Evolutionary conservation across 1,140 invertebrate species (phyloP), one percentile per base, ranked within the genome.

Genomic region (Ceratoteleas bidentatus): DNA sequence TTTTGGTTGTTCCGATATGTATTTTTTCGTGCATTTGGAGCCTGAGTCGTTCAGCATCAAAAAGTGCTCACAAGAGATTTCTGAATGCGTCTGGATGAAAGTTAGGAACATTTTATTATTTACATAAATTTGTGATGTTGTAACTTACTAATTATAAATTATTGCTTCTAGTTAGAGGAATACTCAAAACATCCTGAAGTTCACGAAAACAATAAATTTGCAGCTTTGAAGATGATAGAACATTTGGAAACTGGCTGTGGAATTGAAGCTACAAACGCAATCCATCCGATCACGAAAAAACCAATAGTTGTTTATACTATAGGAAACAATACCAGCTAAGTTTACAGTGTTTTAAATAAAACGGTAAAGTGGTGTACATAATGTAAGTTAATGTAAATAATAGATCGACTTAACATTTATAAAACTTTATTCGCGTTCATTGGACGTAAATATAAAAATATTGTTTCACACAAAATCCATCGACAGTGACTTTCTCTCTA

Each of bases 11-110:
- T 81, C 78, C 9, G 78, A 81, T 24, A 53, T 81, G n/a, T 81
- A 75, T 34, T 15, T 81, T 50, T 86, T 97, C 96, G 0, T 97
- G 97, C 88, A 94, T 98, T 54, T 98, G 97, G 94, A 92, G 80
- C 96, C 97, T 0, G 61, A 93, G 0, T 94, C 93, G 34, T 87
- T 92, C 13, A 91, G 94, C 7, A 95, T 97, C 45, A 90, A 89
- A 49, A 93, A 93, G 75, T 96, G 96, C 84, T 90, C 94, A 11
- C 91, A 93, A 78, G 97, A 98, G 92, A 94, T 98, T 13, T 92
- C 91, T 0, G 93, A 94, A 15, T 96, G 95, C 78, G 87, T 93
- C 83, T 98, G 97, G 97, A 97, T 98, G 95, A 92, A 94, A 79
- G 92, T 93, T 85, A 77, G 13, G 3, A 47, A 13, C 13, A 47